Conservation (phyloP, 2,797 vertebrate genomes). For the Oreochromis grahami region DNA sequence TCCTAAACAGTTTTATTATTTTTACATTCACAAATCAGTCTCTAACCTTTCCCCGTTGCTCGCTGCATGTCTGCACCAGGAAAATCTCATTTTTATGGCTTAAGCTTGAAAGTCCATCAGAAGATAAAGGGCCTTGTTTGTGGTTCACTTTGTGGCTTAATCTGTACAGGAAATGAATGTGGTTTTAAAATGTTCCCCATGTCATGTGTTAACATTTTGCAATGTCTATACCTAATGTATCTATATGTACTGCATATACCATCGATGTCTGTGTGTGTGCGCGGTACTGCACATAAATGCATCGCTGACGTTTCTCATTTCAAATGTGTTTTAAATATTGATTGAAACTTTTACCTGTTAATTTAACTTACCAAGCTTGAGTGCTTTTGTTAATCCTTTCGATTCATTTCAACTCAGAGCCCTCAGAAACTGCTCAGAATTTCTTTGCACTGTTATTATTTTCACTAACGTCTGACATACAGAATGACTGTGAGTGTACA, state of each 20-base stretch:
- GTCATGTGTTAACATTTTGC: slow-evolving; percentile 6
- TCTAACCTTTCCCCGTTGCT: neutral
- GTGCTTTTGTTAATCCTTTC: neutral
- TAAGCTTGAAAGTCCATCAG: slow-evolving; percentile 7
- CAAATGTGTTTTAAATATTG: neutral
- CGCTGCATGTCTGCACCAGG: slow-evolving; percentile 26
- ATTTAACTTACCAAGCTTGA: neutral
- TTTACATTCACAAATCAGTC: neutral
- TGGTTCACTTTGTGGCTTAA: neutral
- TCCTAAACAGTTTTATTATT: neutral
- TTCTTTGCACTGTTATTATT: neutral
- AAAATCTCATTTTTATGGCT: slow-evolving; percentile 12
- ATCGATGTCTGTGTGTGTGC: neutral
- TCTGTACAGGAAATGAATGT: slow-evolving; percentile 10
- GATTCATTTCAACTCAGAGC: neutral
- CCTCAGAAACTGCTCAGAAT: neutral
- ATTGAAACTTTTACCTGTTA: neutral
- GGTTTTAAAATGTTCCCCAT: neutral
- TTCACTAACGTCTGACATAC: neutral
- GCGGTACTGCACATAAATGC: neutral
- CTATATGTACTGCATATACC: neutral
- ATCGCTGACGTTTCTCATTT: neutral
- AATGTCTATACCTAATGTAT: neutral
- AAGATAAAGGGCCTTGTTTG: slow-evolving; percentile 4
- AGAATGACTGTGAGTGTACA: neutral